Evolutionary conservation across 2,113 vertebrate genomes (phyloP), one percentile per base, ranked within the genome.

Genomic region (Rhadina sibilatrix): DNA sequence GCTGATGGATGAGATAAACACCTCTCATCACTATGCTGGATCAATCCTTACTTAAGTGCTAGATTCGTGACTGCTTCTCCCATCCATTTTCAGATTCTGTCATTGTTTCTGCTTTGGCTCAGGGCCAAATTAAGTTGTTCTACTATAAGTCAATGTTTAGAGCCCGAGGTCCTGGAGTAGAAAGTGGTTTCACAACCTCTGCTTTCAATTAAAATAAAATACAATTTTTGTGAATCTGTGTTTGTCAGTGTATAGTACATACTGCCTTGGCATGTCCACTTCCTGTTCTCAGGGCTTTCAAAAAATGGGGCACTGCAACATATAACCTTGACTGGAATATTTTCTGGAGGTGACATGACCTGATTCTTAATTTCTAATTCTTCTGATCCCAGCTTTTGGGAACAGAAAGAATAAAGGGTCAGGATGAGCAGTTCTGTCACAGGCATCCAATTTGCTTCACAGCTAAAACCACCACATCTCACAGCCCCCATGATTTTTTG

Each of bases 41-140:
- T 96, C 90, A 90, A 61, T 92, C 64, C 60, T 81, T 80, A 65
- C 49, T 93, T 94, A 95, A 88, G 63, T 70, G 38, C 38, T 91
- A 70, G 83, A 94, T 94, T 95, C 94, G 94, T 93, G 92, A 75
- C 30, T 93, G 69, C 72, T 91, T 57, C 65, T 90, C 18, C 56
- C 49, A 83, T 50, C 35, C 64, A 64, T 75, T 92, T 95, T 81
- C 79, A 89, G 90, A 78, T 86, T 88, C 64, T 86, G 13, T 75
- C 35, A 40, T 86, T 86, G 76, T 71, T 96, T 81, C 68, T 92
- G 56, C 61, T 78, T 92, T 92, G 87, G 61, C 60, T 91, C 4
- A n/a, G 12, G 38, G 68, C 72, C 92, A 94, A 75, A 75, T 92
- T 52, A 94, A 64, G 79, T 94, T 78, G 52, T 75, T 86, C 35